Percentiles rank a stretch among this genome's conserved stretches.
phyloP scores from a whole-genome alignment of 1,140 invertebrate genomes.

The Coenobita brevimanus region DNA sequence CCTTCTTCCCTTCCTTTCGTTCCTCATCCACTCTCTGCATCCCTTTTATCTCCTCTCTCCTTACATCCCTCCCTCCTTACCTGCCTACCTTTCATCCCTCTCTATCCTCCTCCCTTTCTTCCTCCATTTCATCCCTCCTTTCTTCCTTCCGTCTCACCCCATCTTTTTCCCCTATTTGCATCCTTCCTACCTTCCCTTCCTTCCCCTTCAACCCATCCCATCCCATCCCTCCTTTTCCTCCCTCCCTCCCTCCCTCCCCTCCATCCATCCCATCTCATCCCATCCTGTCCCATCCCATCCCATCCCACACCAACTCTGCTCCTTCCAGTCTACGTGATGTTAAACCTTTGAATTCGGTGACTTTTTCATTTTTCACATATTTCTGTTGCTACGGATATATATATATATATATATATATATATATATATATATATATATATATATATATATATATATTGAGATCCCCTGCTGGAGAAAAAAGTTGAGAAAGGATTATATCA shows the following conservation, averaged over 20 bases:
- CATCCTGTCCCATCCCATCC: not conserved
- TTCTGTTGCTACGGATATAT: constrained; percentile 19
- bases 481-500: no score
- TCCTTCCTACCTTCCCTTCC: not conserved
- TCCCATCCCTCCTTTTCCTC: not conserved
- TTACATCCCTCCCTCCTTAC: not conserved
- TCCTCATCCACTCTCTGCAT: not conserved
- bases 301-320: no score
- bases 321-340: no score
- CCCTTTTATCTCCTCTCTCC: not conserved
- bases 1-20: not conserved
- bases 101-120: no score
- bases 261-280: not conserved
- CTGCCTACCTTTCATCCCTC: not conserved
- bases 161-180: not conserved
- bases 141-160: not conserved
- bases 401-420: constrained; percentile 43
- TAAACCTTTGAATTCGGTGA: no score
- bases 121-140: not conserved
- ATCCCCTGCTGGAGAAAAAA: not conserved
- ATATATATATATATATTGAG: not conserved
- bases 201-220: not conserved
- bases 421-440: constrained; percentile 42
- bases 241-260: not conserved
- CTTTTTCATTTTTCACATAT: constrained; percentile 2